Evolutionary conservation across 2,888 invertebrate species (phyloP).

Genomic region (Hyppa rectilinea): DNA sequence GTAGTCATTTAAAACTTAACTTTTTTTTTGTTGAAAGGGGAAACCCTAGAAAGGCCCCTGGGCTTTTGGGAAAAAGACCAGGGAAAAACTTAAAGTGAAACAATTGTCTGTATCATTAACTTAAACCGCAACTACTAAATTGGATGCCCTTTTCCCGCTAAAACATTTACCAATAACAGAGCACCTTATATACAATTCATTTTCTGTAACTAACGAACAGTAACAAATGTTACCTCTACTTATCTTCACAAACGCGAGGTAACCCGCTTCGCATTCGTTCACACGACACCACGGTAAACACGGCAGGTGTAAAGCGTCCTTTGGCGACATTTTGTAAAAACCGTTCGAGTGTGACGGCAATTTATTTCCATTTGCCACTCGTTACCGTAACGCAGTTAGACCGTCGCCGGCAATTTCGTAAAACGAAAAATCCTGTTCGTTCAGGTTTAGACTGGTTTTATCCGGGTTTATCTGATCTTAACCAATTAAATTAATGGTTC

Average conservation of each 20-base stretch:
- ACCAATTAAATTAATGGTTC: slow-evolving; percentile 15
- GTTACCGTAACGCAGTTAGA: slow-evolving; percentile 38
- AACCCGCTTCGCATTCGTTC: not conserved
- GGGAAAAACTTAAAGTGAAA: too few relatives aligned
- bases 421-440: slow-evolving; percentile 21
- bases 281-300: slow-evolving; percentile 1
- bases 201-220: slow-evolving; percentile 14
- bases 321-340: slow-evolving; percentile 33
- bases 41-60: too few relatives aligned
- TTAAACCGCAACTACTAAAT: not conserved
- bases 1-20: too few relatives aligned
- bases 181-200: not conserved
- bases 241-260: not conserved
- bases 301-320: slow-evolving; percentile 4
- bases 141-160: not conserved
- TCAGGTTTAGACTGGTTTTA: slow-evolving; percentile 21
- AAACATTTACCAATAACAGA: not conserved
- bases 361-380: slow-evolving; percentile 58
- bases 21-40: too few relatives aligned
- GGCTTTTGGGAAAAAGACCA: too few relatives aligned
- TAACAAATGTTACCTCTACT: not conserved
- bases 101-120: too few relatives aligned
- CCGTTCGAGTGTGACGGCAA: slow-evolving; percentile 46
- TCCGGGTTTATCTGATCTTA: slow-evolving; percentile 34
- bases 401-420: slow-evolving; percentile 21